These are phyloP conservation scores for Sipha maydis DNA, from an alignment of 2,888 invertebrate species.

Conservation along the genomic window DNA sequence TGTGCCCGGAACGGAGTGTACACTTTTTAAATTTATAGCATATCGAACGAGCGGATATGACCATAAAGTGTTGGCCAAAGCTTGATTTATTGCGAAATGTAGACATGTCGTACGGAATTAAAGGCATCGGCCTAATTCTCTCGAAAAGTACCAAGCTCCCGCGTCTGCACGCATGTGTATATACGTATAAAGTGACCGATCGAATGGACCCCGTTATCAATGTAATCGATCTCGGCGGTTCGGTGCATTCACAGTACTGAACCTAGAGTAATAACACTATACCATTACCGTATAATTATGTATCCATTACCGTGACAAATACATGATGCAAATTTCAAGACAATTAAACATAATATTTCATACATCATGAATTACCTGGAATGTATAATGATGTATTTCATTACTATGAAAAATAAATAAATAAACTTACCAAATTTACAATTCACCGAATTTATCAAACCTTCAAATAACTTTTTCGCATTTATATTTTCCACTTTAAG, in stretches of 20 bases:
- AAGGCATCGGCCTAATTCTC: conserved; percentile 33
- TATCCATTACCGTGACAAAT: too few relatives aligned
- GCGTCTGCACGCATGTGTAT: not conserved
- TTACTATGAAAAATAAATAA: not conserved
- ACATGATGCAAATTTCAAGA: too few relatives aligned
- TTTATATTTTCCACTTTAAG: conserved; percentile 22
- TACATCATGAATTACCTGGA: not conserved
- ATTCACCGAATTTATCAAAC: conserved; percentile 4
- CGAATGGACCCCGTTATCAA: conserved; percentile 11
- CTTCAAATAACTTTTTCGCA: conserved; percentile 7
- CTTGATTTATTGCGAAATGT: conserved; percentile 35
- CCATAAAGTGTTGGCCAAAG: conserved; percentile 22
- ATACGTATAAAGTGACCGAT: not conserved
- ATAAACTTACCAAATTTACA: not conserved
- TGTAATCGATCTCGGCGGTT: conserved; percentile 9
- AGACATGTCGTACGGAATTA: not conserved
- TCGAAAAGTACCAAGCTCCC: not conserved
- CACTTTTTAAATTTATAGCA: conserved; percentile 33
- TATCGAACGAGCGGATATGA: conserved; percentile 30
- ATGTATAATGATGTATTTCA: not conserved
- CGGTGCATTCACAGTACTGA: not conserved
- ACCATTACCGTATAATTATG: too few relatives aligned
- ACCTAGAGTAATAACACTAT: too few relatives aligned
- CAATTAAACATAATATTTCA: too few relatives aligned
- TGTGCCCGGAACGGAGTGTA: not conserved